Evolutionary conservation across 2,888 invertebrate genomes (phyloP).

Genomic region (Folsomia manolachei): DNA sequence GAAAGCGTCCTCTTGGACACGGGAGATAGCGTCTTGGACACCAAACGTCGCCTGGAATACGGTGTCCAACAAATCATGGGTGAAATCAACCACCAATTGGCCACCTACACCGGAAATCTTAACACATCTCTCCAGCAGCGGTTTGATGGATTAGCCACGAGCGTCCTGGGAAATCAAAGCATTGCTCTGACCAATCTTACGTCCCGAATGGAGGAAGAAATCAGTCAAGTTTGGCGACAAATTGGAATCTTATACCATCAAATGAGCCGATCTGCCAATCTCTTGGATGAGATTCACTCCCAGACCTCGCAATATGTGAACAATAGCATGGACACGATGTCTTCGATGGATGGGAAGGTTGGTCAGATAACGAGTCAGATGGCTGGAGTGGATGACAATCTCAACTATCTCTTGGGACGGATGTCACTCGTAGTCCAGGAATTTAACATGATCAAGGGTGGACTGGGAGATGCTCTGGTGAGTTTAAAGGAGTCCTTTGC

Average conservation of each 20-base stretch:
- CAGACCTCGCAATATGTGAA: slow-evolving; percentile 77
- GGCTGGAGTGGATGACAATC: slow-evolving; percentile 73
- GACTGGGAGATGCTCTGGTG: slow-evolving; percentile 66
- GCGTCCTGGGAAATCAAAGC: slow-evolving; percentile 70
- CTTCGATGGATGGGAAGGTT: slow-evolving; percentile 75
- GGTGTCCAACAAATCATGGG: slow-evolving; percentile 76
- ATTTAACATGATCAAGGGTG: slow-evolving; percentile 75
- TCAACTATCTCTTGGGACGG: slow-evolving; percentile 76
- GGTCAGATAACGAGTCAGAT: slow-evolving; percentile 73
- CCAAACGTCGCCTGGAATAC: slow-evolving; percentile 78
- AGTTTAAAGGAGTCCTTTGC: slow-evolving; percentile 43
- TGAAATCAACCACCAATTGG: slow-evolving; percentile 70
- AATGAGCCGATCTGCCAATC: slow-evolving; percentile 70
- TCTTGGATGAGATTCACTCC: slow-evolving; percentile 71
- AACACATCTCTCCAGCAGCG: slow-evolving; percentile 64
- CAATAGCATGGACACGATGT: slow-evolving; percentile 72
- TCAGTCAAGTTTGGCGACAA: slow-evolving; percentile 84
- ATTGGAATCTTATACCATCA: slow-evolving; percentile 85
- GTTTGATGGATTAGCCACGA: slow-evolving; percentile 68
- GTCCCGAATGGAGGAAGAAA: slow-evolving; percentile 70
- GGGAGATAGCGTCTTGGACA: slow-evolving; percentile 78
- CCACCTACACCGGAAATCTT: slow-evolving; percentile 64
- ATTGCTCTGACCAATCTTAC: slow-evolving; percentile 71
- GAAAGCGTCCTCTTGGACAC: slow-evolving; percentile 77
- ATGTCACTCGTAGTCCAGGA: slow-evolving; percentile 78